Evolutionary conservation across 2,113 vertebrate species (phyloP).

Genomic region (Lasiurus borealis): DNA sequence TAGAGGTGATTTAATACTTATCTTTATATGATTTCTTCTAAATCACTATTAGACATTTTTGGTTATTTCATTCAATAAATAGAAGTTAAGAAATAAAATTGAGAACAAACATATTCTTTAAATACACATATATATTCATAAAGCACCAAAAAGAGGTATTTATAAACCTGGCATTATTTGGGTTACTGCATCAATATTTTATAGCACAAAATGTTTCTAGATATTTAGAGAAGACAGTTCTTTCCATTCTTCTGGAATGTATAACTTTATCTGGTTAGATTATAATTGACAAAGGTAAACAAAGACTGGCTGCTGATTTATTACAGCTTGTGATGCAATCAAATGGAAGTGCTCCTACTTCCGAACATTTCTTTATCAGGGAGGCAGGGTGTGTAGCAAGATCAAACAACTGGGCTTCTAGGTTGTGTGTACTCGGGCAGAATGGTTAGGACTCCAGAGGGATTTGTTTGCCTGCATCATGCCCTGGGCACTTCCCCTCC

Average conservation of each 20-base stretch:
- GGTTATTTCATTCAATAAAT: conserved; percentile 20
- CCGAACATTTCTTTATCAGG: neutral
- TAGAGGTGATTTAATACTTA: conserved; percentile 72
- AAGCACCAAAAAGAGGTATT: neutral
- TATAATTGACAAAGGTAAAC: neutral
- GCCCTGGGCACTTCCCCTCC: conserved; percentile 78
- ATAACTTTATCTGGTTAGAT: neutral
- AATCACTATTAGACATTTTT: conserved; percentile 27
- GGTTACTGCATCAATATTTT: neutral
- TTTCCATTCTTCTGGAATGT: neutral
- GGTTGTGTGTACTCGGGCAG: conserved; percentile 35
- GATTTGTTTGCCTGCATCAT: conserved; percentile 77
- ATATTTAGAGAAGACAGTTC: neutral
- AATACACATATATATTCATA: neutral
- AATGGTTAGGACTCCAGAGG: conserved; percentile 68
- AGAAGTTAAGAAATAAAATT: neutral
- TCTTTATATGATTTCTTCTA: conserved; percentile 56
- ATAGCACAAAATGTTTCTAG: neutral
- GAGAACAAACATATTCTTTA: neutral
- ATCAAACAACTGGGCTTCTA: conserved; percentile 63
- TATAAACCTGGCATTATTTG: neutral
- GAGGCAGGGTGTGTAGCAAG: conserved; percentile 28
- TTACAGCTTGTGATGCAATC: neutral
- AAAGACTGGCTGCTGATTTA: neutral
- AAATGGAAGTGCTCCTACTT: neutral